Evolutionary conservation across 2,888 invertebrate species (phyloP).

Genomic region (Belgica antarctica): DNA sequence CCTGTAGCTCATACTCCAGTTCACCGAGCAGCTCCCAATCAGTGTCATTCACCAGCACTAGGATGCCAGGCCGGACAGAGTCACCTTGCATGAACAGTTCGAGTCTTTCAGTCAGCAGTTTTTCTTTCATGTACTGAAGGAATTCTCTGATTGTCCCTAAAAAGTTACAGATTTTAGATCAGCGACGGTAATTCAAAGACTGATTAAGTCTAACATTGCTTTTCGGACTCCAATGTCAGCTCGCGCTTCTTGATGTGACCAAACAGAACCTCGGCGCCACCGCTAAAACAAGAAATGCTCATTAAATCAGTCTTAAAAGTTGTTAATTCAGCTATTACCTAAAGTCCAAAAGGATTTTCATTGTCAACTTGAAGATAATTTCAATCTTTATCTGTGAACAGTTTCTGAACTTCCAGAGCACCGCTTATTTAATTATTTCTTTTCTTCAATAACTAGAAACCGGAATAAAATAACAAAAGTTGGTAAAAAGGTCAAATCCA

Average conservation of each 20-base stretch:
- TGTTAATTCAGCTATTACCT: background rate
- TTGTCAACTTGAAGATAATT: background rate
- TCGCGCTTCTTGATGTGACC: constrained; percentile 74
- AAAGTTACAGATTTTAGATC: too few relatives aligned
- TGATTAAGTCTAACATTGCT: constrained; percentile 52
- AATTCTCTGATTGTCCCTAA: constrained; percentile 70
- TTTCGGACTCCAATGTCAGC: constrained; percentile 62
- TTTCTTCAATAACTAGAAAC: too few relatives aligned
- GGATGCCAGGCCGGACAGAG: constrained; percentile 76
- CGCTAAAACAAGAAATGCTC: constrained; percentile 59
- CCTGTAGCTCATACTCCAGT: constrained; percentile 66
- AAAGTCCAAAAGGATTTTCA: background rate
- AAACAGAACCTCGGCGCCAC: constrained; percentile 89
- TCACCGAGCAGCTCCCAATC: constrained; percentile 92
- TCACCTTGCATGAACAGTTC: constrained; percentile 64
- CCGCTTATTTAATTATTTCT: too few relatives aligned
- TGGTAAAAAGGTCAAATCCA: too few relatives aligned
- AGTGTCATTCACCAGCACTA: constrained; percentile 89
- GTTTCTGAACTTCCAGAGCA: background rate
- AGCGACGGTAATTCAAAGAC: too few relatives aligned
- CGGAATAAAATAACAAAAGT: too few relatives aligned
- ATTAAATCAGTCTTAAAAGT: background rate
- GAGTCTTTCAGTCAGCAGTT: constrained; percentile 77
- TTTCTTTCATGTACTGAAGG: constrained; percentile 79
- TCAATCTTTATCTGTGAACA: background rate